Base-by-base conservation (phyloP, 53 echinoderm and acorn worm species). In the Hippasteria phrygiana region DNA sequence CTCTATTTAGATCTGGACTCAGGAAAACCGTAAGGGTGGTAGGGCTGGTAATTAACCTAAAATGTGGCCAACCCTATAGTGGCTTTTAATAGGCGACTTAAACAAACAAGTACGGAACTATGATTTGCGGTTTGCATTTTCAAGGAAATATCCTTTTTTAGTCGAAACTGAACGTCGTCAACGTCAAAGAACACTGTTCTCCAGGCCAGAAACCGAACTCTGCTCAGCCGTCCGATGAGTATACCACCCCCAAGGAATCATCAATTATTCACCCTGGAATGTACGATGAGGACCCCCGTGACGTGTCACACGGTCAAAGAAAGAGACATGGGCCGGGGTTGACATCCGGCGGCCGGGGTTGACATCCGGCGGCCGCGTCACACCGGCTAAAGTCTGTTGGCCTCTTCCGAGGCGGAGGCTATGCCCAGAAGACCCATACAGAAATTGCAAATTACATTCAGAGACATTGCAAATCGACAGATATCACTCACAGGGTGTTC, bases 401-500 rank as follows among this genome's bases (percentile, higher is more conserved):
- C n/a, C n/a, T n/a, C n/a, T n/a, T n/a, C n/a, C n/a, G n/a, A n/a
- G n/a, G n/a, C n/a, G n/a, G n/a, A n/a, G n/a, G n/a, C n/a, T n/a
- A n/a, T 12, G 10, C 69, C 69, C 36, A 26, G 35, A 35, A 20
- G 82, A 29, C 82, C 65, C 33, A 64, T 47, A 62, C 20, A 46
- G n/a, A 43, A 82, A 66, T 64, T 65, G 82, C 66, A 82, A 66
- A 66, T 82, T 45, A 66, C 62, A 64, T 80, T 29, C 24, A 24
- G 16, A 43, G 64, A 13, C 29, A 82, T 82, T 16, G 48, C 66
- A 39, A 40, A 79, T 79, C 79, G 76, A 76, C 76, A 76, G 36
- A 12, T n/a, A 79, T 85, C 48, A 71, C 71, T 42, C 85, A 43
- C 65, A 70, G 71, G 85, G 85, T 85, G 85, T 50, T 17, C 70